Evolutionary conservation across 2,797 vertebrate species (phyloP), one percentile per base, ranked within the genome.

Genomic region (Sparidentex hasta): DNA sequence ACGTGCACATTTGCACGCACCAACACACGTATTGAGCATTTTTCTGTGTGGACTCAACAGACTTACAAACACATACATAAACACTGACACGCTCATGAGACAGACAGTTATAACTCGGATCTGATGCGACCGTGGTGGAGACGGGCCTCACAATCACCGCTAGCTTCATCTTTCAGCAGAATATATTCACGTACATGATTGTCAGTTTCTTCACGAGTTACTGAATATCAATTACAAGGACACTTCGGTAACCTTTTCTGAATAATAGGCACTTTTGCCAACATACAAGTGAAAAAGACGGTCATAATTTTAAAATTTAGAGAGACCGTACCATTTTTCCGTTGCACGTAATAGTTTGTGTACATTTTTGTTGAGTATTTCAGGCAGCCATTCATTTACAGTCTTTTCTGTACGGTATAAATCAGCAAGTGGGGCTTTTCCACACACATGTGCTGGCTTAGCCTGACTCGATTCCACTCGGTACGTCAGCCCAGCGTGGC

Each of bases 71-170:
- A 55, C 18, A 67, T 55, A 65, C 68, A 83, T 69, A 65, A 76
- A 72, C 25, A 68, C 11, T 55, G 46, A 70, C 78, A 72, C 16
- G 7, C 71, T 58, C 78, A 12, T 41, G 55, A 62, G 58, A 56
- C 65, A 51, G 25, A 17, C 17, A 58, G 69, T 57, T 51, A 80
- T 90, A 67, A 82, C 65, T 88, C 70, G 81, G 27, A 64, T 61
- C 23, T 76, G 71, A 72, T 89, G 74, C 69, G 69, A 21, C 44
- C 33, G 5, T 17, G 38, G 43, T 43, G 44, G 38, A 70, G 66
- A 65, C 56, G 38, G 38, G 33, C 56, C 69, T 20, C 3, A 6
- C 52, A 65, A 61, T 59, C 41, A 75, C 21, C 63, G 68, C 76
- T 62, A 38, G 21, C 57, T 63, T 66, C 50, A 79, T 73, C 59